Percentiles rank a stretch among this genome's conserved stretches.
Evolutionary conservation across 2,797 vertebrate species (phyloP).

Genomic region (Tamandua tetradactyla): DNA sequence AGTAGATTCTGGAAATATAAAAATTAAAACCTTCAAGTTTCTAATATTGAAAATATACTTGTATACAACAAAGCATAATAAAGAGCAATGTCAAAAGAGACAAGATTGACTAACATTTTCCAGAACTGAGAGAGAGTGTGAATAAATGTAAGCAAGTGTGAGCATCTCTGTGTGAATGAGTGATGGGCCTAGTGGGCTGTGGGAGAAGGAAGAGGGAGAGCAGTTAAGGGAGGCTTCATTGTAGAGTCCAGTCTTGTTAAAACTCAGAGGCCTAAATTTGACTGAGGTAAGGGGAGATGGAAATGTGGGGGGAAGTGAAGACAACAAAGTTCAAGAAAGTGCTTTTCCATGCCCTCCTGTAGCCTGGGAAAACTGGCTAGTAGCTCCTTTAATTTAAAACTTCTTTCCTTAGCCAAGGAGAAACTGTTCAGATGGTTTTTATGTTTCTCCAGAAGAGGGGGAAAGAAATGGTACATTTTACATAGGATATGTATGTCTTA

Average conservation of each 20-base stretch:
- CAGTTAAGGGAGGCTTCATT: neutral
- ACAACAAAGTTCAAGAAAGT: rapidly evolving
- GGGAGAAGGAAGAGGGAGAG: neutral
- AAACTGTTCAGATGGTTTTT: neutral
- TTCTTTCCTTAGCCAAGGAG: neutral
- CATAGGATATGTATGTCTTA: neutral
- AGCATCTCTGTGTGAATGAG: rapidly evolving
- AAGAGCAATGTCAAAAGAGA: neutral
- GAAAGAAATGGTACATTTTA: neutral
- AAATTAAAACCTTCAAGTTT: conserved; percentile 9
- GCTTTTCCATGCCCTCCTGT: neutral
- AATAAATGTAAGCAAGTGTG: rapidly evolving
- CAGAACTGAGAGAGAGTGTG: neutral
- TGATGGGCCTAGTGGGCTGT: neutral
- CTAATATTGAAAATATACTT: neutral
- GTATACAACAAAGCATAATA: neutral
- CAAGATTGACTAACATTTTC: neutral
- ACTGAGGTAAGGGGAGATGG: neutral
- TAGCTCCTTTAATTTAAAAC: neutral
- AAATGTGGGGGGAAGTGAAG: neutral
- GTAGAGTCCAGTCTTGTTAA: neutral
- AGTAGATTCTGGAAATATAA: neutral
- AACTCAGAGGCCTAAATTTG: neutral
- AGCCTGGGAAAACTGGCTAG: neutral
- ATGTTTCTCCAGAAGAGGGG: neutral